Evolutionary conservation across 2,888 invertebrate species (phyloP).

Genomic region (Microplitis manilae): DNA sequence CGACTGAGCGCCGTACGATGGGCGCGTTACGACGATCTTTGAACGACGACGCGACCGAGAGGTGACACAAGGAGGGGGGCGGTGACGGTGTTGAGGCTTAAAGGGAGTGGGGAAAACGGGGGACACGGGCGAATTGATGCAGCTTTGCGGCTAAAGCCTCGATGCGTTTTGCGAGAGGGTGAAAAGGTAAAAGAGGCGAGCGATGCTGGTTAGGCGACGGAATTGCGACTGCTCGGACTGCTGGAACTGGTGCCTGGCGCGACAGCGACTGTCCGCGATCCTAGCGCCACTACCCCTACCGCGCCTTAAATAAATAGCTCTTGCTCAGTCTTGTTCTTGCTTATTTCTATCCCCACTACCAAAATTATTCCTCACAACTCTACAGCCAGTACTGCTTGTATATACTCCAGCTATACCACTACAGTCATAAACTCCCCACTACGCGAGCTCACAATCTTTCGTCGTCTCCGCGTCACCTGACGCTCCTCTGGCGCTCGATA

Average conservation of each 20-base stretch:
- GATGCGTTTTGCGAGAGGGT: constrained; percentile 65
- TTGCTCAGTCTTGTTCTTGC: constrained; percentile 28
- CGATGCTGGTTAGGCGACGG: constrained; percentile 70
- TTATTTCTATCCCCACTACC: constrained; percentile 44
- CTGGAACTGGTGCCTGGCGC: constrained; percentile 77
- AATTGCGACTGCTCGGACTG: constrained; percentile 69
- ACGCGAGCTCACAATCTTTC: constrained; percentile 50
- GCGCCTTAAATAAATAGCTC: constrained; percentile 44
- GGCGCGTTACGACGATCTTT: constrained; percentile 55
- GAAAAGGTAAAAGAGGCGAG: constrained; percentile 72
- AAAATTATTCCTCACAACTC: background rate
- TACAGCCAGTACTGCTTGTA: no score
- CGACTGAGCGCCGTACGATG: constrained; percentile 57
- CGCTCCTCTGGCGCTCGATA: constrained; percentile 63
- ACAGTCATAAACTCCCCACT: constrained; percentile 34
- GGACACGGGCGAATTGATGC: constrained; percentile 73
- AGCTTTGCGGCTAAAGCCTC: constrained; percentile 59
- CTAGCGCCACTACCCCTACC: constrained; percentile 64
- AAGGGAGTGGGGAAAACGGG: constrained; percentile 71
- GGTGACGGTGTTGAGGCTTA: constrained; percentile 56
- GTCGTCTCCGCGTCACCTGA: constrained; percentile 57
- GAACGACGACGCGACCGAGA: constrained; percentile 47
- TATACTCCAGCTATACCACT: no score
- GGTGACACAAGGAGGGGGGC: constrained; percentile 43
- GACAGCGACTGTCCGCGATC: constrained; percentile 77